Base-by-base conservation (phyloP, 2,888 invertebrate genomes). In the Linnaemya tessellans region DNA sequence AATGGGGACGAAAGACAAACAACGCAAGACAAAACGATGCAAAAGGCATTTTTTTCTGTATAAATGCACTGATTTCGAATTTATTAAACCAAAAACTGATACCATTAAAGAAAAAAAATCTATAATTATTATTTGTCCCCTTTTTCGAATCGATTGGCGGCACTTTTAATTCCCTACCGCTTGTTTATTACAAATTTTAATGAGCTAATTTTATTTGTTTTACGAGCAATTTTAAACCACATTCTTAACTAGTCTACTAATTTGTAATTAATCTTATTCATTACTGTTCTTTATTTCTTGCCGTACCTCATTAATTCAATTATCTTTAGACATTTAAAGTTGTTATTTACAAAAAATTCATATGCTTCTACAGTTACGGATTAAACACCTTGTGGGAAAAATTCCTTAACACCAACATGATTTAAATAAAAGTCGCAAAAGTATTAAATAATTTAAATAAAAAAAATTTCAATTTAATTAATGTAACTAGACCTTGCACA, bases 341-440 rank as follows among this genome's bases (percentile, higher is more conserved):
- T 49, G n/a, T 49, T 49, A 49, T 5, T 3, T 38, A 4, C 8
- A 10, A 5, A 38, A 5, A 41, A 3, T 41, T 11, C 11, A 73
- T 62, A 51, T 62, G 60, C 60, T 38, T n/a, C 20, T 10, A 20
- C 64, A 64, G 18, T 10, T 22, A 10, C 15, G 7, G n/a, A 22
- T 35, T 18, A 9, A 62, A 56, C 35, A 51, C 56, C 22, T 73
- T 80, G 67, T 81, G 84, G 78, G 74, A 79, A 81, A n/a, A 85
- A 81, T 81, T 73, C 70, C 74, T 51, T 13, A 56, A 71, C 81
- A 56, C 78, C 84, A 79, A 84, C 81, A 62, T 58, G 51, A 18
- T 58, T 54, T 46, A 18, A 68, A 54, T 51, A 2, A 51, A 60
- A 65, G 3, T 18, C 15, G 54, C 10, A 15, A 51, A 51, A 64